Evolutionary conservation across 2,888 invertebrate species (phyloP).

Genomic region (Fragum sueziense): DNA sequence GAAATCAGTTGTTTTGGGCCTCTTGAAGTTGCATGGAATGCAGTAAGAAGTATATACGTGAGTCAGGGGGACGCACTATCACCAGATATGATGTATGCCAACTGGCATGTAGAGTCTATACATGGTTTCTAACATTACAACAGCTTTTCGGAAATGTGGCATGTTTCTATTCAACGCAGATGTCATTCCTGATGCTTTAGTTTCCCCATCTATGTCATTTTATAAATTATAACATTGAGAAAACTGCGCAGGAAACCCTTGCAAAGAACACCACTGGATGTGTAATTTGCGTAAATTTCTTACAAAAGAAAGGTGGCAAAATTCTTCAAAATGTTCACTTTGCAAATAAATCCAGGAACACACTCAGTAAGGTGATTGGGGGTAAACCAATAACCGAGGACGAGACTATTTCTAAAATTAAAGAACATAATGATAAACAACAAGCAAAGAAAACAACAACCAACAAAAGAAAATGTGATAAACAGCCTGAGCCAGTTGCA

Average conservation of each 20-base stretch:
- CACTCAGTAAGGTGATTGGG: neutral
- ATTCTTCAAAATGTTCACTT: neutral
- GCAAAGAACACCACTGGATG: too few relatives aligned
- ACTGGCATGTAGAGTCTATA: slow-evolving; percentile 5
- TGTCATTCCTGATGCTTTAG: slow-evolving; percentile 5
- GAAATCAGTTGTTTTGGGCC: slow-evolving; percentile 16
- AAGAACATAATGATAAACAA: slow-evolving; percentile 1
- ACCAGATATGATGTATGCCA: slow-evolving; percentile 26
- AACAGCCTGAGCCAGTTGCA: neutral
- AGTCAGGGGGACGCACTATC: neutral
- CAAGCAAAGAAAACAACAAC: neutral
- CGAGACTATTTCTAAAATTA: neutral
- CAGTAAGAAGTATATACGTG: neutral
- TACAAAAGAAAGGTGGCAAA: slow-evolving; percentile 1
- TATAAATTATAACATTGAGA: neutral
- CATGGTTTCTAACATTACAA: slow-evolving; percentile 12
- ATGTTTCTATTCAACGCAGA: slow-evolving; percentile 28
- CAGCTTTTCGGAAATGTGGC: slow-evolving; percentile 27
- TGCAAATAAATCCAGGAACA: neutral
- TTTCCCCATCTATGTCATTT: slow-evolving; percentile 1
- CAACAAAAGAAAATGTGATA: neutral
- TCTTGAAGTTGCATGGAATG: slow-evolving; percentile 20
- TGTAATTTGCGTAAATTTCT: neutral
- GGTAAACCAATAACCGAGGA: neutral
- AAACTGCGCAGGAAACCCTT: too few relatives aligned